These are phyloP conservation scores for Dasypogon diadema DNA, from an alignment of 2,888 invertebrate genomes.

Conservation along the genomic window DNA sequence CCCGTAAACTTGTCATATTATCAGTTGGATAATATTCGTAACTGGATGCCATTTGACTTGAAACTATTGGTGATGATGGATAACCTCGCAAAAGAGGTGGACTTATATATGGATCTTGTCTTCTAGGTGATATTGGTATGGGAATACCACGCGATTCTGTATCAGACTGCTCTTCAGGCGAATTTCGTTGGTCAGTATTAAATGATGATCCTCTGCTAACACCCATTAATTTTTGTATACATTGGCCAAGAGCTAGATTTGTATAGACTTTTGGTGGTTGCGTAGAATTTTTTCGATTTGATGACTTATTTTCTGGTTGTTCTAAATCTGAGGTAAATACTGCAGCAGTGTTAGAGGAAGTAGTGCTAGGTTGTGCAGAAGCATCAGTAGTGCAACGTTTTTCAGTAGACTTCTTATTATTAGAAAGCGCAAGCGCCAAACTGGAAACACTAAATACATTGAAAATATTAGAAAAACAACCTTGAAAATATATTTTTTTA, in stretches of 20 bases:
- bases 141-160: constrained; percentile 21
- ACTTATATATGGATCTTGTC: constrained; percentile 58
- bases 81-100: constrained; percentile 64
- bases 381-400: constrained; percentile 6
- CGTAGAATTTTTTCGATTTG: not conserved
- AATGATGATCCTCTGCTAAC: not conserved
- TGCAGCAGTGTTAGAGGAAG: too few relatives aligned
- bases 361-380: constrained; percentile 1
- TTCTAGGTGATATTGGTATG: constrained; percentile 28
- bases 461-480: constrained; percentile 38
- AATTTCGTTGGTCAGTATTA: not conserved
- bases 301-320: too few relatives aligned
- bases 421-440: constrained; percentile 60
- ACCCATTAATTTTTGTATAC: constrained; percentile 31
- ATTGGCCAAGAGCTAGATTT: constrained; percentile 48
- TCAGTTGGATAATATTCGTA: not conserved
- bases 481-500: too few relatives aligned
- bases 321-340: too few relatives aligned
- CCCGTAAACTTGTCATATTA: not conserved
- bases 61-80: constrained; percentile 59
- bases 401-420: constrained; percentile 57
- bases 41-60: not conserved
- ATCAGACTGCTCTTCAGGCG: not conserved
- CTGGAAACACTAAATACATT: constrained; percentile 59
- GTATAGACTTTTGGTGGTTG: constrained; percentile 21